Conservation (phyloP, 2,113 vertebrate species). For the Phylloscopus trochilus region DNA sequence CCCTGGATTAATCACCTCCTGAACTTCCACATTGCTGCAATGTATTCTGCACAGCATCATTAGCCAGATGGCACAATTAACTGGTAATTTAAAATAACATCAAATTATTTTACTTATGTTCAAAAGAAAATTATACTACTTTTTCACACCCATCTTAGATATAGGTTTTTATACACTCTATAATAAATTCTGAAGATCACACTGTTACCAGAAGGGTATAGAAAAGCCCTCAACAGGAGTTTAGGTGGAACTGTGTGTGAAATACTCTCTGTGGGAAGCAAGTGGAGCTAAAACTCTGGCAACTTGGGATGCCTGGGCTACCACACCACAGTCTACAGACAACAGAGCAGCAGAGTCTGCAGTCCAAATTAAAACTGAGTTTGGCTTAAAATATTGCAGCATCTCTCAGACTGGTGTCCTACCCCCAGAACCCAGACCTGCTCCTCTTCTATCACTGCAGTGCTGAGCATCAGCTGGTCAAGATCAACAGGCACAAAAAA, state of each 20-base stretch:
- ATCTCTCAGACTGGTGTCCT: background rate
- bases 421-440: background rate
- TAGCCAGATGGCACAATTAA: background rate
- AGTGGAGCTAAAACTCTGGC: background rate
- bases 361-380: background rate
- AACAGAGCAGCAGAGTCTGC: background rate
- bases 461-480: background rate
- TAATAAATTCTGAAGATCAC: background rate
- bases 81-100: background rate
- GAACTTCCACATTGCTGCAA: background rate
- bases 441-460: background rate
- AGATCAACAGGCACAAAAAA: background rate
- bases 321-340: background rate
- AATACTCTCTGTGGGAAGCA: background rate
- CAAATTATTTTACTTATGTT: background rate
- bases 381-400: background rate
- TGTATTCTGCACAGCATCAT: background rate
- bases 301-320: background rate
- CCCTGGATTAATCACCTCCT: background rate
- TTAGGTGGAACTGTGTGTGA: background rate
- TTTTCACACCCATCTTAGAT: background rate
- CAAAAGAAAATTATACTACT: background rate
- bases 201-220: background rate
- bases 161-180: background rate
- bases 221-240: fast-evolving